These are phyloP conservation scores for Periplaneta americana DNA, from an alignment of 1,140 invertebrate species.

Conservation along the genomic window DNA sequence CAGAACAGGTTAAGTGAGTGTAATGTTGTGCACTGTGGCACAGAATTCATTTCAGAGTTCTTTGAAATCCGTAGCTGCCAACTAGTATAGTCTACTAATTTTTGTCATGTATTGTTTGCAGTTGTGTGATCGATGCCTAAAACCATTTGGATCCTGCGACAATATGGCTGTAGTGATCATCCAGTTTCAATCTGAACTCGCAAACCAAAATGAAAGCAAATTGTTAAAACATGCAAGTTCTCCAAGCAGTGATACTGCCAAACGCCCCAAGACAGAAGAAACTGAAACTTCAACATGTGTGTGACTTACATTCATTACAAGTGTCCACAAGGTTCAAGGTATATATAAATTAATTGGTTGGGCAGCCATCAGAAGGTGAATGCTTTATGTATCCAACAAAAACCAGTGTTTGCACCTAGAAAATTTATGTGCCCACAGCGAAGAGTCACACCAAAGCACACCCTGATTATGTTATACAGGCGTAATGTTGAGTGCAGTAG, in stretches of 20 bases:
- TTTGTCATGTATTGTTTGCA: too few relatives aligned
- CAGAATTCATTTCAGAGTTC: too few relatives aligned
- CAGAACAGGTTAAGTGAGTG: too few relatives aligned
- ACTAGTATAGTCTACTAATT: too few relatives aligned
- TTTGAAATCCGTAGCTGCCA: too few relatives aligned
- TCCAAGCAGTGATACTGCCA: constrained; percentile 36
- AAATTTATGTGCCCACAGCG: not conserved
- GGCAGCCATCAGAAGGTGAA: not conserved
- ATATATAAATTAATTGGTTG: not conserved
- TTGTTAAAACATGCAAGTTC: constrained; percentile 39
- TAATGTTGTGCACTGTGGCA: too few relatives aligned
- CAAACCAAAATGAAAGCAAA: constrained; percentile 32
- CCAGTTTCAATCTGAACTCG: constrained; percentile 48
- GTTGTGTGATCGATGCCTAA: constrained; percentile 90
- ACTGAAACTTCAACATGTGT: not conserved
- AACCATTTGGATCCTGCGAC: constrained; percentile 95
- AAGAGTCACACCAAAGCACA: not conserved
- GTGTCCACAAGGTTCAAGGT: not conserved
- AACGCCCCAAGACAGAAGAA: constrained; percentile 56
- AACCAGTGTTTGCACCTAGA: not conserved
- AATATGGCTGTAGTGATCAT: constrained; percentile 99
- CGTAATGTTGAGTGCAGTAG: not conserved
- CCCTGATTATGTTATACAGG: not conserved
- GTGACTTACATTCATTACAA: not conserved
- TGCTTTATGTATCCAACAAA: not conserved